Percentiles rank a stretch among this genome's conserved stretches.
Conservation (phyloP, 2,888 invertebrate species). For the Baccha elongata region DNA sequence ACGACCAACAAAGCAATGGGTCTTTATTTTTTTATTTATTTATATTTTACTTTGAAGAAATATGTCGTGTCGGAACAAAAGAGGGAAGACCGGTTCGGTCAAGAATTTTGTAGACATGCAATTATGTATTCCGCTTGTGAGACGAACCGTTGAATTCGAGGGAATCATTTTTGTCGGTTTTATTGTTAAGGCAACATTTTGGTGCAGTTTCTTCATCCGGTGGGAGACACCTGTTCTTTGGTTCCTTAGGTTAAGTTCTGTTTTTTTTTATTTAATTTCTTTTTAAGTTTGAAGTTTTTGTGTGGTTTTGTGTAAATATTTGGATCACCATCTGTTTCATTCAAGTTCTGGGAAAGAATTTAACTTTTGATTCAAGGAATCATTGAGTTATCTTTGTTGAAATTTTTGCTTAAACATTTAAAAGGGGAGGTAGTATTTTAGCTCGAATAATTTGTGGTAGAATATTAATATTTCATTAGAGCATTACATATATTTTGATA, state of each 20-base stretch:
- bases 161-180: conserved; percentile 43
- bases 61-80: conserved; percentile 44
- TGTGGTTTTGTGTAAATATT: neutral
- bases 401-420: no score
- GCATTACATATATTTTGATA: no score
- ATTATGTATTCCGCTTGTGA: conserved; percentile 40
- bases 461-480: no score
- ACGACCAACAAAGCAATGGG: neutral
- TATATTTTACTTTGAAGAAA: neutral
- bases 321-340: neutral
- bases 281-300: conserved; percentile 9
- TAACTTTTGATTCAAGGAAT: neutral
- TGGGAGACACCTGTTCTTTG: conserved; percentile 61
- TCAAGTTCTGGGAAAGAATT: conserved; percentile 1
- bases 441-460: no score
- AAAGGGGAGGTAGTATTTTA: no score
- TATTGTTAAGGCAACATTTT: conserved; percentile 37
- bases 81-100: conserved; percentile 53
- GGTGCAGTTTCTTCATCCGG: conserved; percentile 63
- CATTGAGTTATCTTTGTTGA: no score
- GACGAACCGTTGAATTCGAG: conserved; percentile 12
- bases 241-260: conserved; percentile 23
- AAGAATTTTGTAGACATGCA: conserved; percentile 57
- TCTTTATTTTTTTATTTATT: conserved; percentile 33
- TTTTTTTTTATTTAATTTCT: neutral